These are phyloP conservation scores for Osmoderma eremita DNA, from an alignment of 2,888 invertebrate genomes.

Conservation along the genomic window DNA sequence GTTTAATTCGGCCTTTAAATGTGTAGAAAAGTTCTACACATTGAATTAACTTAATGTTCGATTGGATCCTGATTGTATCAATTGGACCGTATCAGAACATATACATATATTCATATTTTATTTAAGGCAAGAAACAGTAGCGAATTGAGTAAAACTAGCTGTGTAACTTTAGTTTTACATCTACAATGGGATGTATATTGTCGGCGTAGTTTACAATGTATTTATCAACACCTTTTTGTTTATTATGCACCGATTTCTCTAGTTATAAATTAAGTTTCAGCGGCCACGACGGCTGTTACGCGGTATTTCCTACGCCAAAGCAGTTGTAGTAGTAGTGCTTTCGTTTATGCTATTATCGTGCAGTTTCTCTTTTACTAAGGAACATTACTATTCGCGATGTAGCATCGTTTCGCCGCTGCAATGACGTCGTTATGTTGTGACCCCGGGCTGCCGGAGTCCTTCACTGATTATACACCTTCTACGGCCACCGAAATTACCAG, in stretches of 20 bases:
- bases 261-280: slow-evolving; percentile 10
- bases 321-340: neutral
- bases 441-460: slow-evolving; percentile 17
- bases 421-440: slow-evolving; percentile 33
- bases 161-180: too few species aligned
- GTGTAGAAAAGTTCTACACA: too few species aligned
- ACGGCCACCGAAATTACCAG: slow-evolving; percentile 23
- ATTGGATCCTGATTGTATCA: too few species aligned
- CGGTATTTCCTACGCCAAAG: slow-evolving; percentile 5
- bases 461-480: slow-evolving; percentile 14
- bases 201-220: too few species aligned
- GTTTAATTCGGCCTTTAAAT: too few species aligned
- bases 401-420: slow-evolving; percentile 20
- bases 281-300: neutral
- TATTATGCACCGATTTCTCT: neutral
- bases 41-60: too few species aligned
- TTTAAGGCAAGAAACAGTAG: too few species aligned
- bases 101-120: too few species aligned
- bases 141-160: too few species aligned
- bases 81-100: too few species aligned
- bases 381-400: slow-evolving; percentile 16
- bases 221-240: too few species aligned
- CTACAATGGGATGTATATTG: too few species aligned
- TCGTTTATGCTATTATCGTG: slow-evolving; percentile 5
- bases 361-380: slow-evolving; percentile 15